phyloP scores from a whole-genome alignment of 2,797 vertebrate species.

The Amniataba percoides region DNA sequence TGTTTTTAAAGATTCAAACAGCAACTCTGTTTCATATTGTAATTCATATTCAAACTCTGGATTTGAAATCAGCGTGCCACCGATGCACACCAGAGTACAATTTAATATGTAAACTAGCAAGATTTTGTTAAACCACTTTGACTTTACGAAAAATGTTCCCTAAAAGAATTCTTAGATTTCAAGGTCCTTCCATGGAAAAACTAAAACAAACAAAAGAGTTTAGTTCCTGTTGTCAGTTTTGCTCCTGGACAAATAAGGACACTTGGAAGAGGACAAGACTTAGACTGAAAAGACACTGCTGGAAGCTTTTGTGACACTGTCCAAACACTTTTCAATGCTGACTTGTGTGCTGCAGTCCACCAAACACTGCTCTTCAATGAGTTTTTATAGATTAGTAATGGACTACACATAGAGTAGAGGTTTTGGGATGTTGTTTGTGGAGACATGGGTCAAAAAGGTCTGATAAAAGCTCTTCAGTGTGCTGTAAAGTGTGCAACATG shows the following conservation, averaged over 20 bases:
- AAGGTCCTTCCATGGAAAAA: neutral
- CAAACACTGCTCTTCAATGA: constrained; percentile 9
- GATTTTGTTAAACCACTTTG: neutral
- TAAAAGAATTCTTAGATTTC: neutral
- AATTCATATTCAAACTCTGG: constrained; percentile 11
- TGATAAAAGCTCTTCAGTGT: constrained; percentile 18
- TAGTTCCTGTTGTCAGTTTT: constrained; percentile 31
- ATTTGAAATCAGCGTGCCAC: neutral
- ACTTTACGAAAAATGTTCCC: neutral
- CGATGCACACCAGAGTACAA: constrained; percentile 5
- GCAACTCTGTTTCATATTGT: constrained; percentile 18
- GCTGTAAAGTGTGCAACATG: constrained; percentile 18
- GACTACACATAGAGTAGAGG: constrained; percentile 1
- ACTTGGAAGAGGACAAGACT: constrained; percentile 3
- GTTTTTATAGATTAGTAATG: constrained; percentile 23
- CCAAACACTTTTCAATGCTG: constrained; percentile 7
- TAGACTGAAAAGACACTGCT: constrained; percentile 10
- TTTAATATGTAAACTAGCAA: constrained; percentile 18
- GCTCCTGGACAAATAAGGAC: constrained; percentile 16
- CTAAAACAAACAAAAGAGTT: constrained; percentile 8
- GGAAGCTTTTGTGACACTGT: constrained; percentile 30
- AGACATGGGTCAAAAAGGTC: constrained; percentile 12
- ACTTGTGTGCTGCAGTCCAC: constrained; percentile 17
- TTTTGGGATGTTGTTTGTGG: constrained; percentile 18
- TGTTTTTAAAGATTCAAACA: neutral